phyloP scores from a whole-genome alignment of 2,797 vertebrate species.

The Knipowitschia caucasica region DNA sequence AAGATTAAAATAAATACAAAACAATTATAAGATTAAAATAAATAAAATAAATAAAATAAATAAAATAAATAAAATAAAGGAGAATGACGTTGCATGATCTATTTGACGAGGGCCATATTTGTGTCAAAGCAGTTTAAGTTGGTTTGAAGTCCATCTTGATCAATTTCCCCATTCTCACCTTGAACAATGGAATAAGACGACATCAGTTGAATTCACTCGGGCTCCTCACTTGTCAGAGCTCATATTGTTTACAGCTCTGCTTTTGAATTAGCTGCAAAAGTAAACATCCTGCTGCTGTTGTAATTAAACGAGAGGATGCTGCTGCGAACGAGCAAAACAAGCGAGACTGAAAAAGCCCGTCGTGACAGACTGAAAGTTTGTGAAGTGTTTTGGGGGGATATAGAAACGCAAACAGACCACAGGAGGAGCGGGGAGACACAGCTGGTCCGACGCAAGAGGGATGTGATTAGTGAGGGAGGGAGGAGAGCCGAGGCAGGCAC shows the following conservation, averaged over 20 bases:
- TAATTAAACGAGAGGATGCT: conserved; percentile 22
- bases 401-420: conserved; percentile 19
- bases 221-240: not conserved
- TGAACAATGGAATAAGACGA: not conserved
- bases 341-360: conserved; percentile 7
- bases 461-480: conserved; percentile 5
- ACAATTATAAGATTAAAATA: no score
- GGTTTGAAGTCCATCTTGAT: not conserved
- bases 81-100: no score
- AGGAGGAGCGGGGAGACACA: conserved; percentile 25
- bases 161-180: not conserved
- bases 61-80: no score
- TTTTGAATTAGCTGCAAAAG: conserved; percentile 11
- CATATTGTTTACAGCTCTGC: not conserved
- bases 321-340: conserved; percentile 10
- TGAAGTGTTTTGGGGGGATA: conserved; percentile 12
- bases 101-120: no score
- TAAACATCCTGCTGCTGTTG: conserved; percentile 7
- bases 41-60: no score
- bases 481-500: conserved; percentile 11
- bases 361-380: conserved; percentile 7
- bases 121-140: not conserved
- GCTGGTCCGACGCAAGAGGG: not conserved
- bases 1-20: no score
- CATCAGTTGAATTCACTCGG: not conserved